These are phyloP conservation scores for fruit fly (Drosophila melanogaster) DNA, from an alignment of 1,140 invertebrate species.

Conservation along the genomic window DNA sequence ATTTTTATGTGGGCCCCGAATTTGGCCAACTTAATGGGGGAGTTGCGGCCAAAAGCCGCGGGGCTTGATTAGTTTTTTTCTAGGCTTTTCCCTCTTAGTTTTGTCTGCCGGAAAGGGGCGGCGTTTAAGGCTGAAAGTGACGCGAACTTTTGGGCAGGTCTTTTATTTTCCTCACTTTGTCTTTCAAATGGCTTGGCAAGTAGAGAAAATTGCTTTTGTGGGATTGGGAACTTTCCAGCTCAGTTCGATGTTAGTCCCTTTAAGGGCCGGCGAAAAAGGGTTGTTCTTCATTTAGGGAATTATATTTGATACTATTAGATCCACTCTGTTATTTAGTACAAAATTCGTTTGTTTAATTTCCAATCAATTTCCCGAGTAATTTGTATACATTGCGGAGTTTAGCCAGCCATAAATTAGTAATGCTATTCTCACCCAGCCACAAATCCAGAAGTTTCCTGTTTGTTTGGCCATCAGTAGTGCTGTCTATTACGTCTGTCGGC, in stretches of 20 bases:
- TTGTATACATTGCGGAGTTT: background rate
- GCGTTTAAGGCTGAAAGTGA: slow-evolving; percentile 26
- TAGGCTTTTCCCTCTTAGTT: slow-evolving; percentile 1
- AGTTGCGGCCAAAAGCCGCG: slow-evolving; percentile 48
- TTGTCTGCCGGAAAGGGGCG: slow-evolving; percentile 5
- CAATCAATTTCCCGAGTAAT: background rate
- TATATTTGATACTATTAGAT: too few relatives aligned
- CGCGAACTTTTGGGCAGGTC: slow-evolving; percentile 27
- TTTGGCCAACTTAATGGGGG: slow-evolving; percentile 34
- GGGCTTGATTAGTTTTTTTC: slow-evolving; percentile 72
- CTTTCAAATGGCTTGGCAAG: background rate
- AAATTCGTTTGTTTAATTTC: background rate
- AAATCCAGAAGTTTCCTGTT: slow-evolving; percentile 2
- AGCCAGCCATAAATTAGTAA: background rate
- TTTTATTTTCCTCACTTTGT: slow-evolving; percentile 4
- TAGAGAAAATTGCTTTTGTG: background rate
- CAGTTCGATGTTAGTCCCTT: too few relatives aligned
- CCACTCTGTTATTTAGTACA: too few relatives aligned
- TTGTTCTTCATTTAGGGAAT: too few relatives aligned
- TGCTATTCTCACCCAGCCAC: background rate
- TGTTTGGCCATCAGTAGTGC: slow-evolving; percentile 15
- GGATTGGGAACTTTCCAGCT: background rate
- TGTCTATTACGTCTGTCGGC: slow-evolving; percentile 14
- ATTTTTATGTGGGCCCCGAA: slow-evolving; percentile 44
- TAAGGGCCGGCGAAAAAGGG: too few relatives aligned